phyloP scores from a whole-genome alignment of 2,797 vertebrate species.

The Chrysocyon brachyurus region DNA sequence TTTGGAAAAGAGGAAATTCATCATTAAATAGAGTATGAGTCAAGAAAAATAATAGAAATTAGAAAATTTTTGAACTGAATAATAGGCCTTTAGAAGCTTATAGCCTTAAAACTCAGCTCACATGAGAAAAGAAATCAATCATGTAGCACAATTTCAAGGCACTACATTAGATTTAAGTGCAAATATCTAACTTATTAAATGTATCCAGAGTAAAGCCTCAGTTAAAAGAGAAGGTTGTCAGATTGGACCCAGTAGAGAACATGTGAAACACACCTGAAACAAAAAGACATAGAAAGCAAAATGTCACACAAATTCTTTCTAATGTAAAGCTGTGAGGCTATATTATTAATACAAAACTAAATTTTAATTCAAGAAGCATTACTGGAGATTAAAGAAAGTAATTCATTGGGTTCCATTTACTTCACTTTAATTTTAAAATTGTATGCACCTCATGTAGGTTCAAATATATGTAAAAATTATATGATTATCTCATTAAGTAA shows the following conservation, averaged over 20 bases:
- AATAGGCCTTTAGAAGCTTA: background rate
- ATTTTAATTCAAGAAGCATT: background rate
- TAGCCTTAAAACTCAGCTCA: background rate
- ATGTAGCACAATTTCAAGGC: background rate
- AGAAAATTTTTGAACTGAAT: background rate
- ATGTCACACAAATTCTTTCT: background rate
- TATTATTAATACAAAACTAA: background rate
- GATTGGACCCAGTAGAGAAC: background rate
- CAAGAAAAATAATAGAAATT: constrained; percentile 31
- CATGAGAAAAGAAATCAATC: background rate
- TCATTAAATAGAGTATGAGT: background rate
- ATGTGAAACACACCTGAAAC: background rate
- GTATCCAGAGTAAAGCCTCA: background rate
- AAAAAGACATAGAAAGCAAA: background rate
- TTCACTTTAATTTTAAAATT: background rate
- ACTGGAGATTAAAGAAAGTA: background rate
- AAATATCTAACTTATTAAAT: constrained; percentile 26
- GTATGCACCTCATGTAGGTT: background rate
- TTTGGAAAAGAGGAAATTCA: background rate
- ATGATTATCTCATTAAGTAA: background rate
- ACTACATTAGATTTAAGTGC: background rate
- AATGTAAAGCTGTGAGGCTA: background rate
- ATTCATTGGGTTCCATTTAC: background rate
- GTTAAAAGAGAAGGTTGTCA: background rate
- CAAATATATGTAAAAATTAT: background rate